Base-by-base conservation (phyloP, 1,140 invertebrate species). In the Sitophilus oryzae region DNA sequence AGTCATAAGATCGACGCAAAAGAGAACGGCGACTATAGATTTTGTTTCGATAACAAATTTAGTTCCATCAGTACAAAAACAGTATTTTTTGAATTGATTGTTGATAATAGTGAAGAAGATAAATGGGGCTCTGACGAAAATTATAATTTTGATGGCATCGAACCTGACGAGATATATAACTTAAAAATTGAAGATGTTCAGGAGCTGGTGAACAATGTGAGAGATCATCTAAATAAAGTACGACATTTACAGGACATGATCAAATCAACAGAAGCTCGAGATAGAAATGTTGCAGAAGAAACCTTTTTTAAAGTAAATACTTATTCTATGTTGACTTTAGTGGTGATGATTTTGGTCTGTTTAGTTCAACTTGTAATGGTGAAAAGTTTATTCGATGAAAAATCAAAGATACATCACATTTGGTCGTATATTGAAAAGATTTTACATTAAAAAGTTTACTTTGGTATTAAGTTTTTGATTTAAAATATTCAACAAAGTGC, bases 21-120 rank as follows among this genome's bases (percentile, higher is more conserved):
- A 3, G 70, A 78, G 52, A 74, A 77, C 36, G 89, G 88, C 3
- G 84, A 88, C 62, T 89, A 86, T 67, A 78, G 80, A 56, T 82
- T 91, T 60, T 93, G 89, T 65, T 89, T 91, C 66, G 89, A 91
- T 66, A 93, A 93, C 65, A 82, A 77, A 2, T 88, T 88, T 66
- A 89, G 86, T 64, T 79, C 80, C 9, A 88, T 88, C 67, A 85
- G 83, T 59, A 73, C 76, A 8, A 93, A 92, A 71, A 82, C 86
- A 18, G 84, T 92, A 0, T 91, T 87, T 67, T 89, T 93, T 67
- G 88, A 90, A 66, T 65, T 91, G 2, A 75, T 84, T 53, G 77
- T 88, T 22, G 82, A 87, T 52, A 74, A 65, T 49, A 75, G 77
- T 35, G 77, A 81, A 38, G 76, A 81, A 37, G 76, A 78, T 14